Percentiles rank a stretch among this genome's conserved stretches.
These are phyloP conservation scores for Yasuhikotakia modesta DNA, from an alignment of 2,797 vertebrate genomes.

Conservation along the genomic window DNA sequence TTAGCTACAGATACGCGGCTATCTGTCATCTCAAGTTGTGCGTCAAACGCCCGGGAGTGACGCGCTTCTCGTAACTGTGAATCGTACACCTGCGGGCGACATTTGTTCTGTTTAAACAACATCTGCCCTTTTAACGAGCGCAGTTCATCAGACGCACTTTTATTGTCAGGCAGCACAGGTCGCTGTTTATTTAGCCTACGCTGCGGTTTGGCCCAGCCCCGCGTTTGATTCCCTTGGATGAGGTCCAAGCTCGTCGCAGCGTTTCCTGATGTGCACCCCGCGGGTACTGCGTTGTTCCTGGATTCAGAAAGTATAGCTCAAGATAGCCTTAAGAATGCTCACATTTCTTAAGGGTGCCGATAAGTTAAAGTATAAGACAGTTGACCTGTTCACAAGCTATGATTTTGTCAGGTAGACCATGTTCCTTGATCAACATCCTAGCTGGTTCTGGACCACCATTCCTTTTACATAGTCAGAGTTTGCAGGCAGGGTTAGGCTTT, in stretches of 20 bases:
- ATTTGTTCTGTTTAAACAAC: conserved; percentile 46
- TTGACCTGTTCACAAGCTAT: not conserved
- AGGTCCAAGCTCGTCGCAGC: conserved; percentile 28
- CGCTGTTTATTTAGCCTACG: conserved; percentile 48
- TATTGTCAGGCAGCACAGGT: conserved; percentile 50
- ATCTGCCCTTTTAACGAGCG: conserved; percentile 56
- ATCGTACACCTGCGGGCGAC: conserved; percentile 41
- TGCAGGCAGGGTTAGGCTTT: not conserved
- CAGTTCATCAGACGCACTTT: conserved; percentile 48
- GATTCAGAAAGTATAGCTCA: conserved; percentile 16
- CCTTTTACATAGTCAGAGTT: not conserved
- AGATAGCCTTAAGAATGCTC: conserved; percentile 17
- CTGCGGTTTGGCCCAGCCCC: conserved; percentile 41
- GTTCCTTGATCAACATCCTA: not conserved
- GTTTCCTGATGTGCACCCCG: conserved; percentile 40
- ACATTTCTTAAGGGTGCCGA: not conserved
- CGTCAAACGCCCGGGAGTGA: conserved; percentile 20
- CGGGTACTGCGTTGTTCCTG: conserved; percentile 7
- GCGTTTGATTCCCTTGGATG: conserved; percentile 41
- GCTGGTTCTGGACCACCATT: not conserved
- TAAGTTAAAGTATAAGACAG: not conserved
- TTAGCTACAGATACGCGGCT: not conserved
- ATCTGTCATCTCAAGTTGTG: not conserved
- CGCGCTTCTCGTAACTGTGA: conserved; percentile 42
- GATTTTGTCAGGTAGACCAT: not conserved